Conservation (phyloP, 2,888 invertebrate genomes). For the Lasioglossum calceatum region DNA sequence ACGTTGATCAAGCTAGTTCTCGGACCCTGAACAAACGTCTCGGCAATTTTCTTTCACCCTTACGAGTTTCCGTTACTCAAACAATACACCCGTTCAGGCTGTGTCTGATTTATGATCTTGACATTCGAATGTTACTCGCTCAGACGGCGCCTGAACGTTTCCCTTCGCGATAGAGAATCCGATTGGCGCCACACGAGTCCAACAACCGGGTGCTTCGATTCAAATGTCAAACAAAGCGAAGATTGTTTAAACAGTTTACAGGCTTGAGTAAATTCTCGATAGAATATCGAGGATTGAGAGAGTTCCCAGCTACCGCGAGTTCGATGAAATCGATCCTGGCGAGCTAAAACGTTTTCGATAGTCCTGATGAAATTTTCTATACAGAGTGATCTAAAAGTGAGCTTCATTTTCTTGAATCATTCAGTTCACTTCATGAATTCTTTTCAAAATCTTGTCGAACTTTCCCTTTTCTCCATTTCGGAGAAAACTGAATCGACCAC, state of each 20-base stretch:
- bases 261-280: not conserved
- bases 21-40: not conserved
- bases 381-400: too few species aligned
- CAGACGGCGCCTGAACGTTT: not conserved
- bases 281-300: not conserved
- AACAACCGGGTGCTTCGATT: slow-evolving; percentile 25
- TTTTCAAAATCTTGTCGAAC: too few species aligned
- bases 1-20: not conserved
- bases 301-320: too few species aligned
- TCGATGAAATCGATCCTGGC: not conserved
- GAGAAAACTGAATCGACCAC: too few species aligned
- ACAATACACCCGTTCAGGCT: not conserved
- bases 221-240: not conserved
- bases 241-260: not conserved
- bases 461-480: too few species aligned
- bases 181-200: slow-evolving; percentile 9
- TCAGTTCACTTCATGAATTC: too few species aligned
- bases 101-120: slow-evolving; percentile 22
- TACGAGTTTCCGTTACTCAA: not conserved
- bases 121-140: slow-evolving; percentile 3
- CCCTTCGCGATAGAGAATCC: not conserved
- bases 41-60: not conserved
- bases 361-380: not conserved
- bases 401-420: too few species aligned
- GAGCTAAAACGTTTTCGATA: not conserved